These are phyloP conservation scores for mouse (Mus musculus) DNA, from an alignment of 2,113 vertebrate species.

Conservation along the genomic window GRCm39 chr14:91941501-91942000, in stretches of 20 bases:
- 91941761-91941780: neutral
- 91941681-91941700: neutral
- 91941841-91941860: neutral
- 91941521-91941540: neutral
- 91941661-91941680: neutral
- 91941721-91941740: neutral
- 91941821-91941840: neutral
- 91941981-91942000: neutral
- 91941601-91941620: neutral
- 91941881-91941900: neutral
- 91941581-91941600: neutral
- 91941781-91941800: neutral
- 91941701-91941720: neutral
- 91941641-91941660: neutral
- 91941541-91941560: neutral
- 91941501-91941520: accelerated
- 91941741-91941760: neutral
- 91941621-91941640: neutral
- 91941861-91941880: neutral
- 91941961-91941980: neutral
- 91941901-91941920: neutral
- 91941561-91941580: neutral
- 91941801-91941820: neutral
- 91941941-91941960: neutral
- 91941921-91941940: neutral